phyloP scores from a whole-genome alignment of 2,888 invertebrate species.

The Lypha dubia region DNA sequence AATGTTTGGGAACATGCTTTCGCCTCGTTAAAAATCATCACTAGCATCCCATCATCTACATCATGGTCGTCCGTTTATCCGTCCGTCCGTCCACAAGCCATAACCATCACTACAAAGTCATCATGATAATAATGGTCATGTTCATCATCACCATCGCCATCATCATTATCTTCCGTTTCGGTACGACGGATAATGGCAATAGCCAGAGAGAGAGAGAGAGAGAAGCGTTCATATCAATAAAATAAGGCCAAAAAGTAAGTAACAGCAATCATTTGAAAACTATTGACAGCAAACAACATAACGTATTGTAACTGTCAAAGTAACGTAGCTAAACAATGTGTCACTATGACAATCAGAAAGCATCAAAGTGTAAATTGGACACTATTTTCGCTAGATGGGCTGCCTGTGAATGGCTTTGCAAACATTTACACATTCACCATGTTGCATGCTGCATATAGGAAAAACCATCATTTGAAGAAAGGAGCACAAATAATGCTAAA shows the following conservation, averaged over 20 bases:
- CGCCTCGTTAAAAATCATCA: constrained; percentile 69
- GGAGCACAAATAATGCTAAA: constrained; percentile 26
- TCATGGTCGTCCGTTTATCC: neutral
- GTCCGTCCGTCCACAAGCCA: constrained; percentile 17
- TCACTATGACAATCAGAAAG: constrained; percentile 74
- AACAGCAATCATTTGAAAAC: constrained; percentile 70
- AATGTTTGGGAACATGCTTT: constrained; percentile 62
- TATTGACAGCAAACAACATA: constrained; percentile 73
- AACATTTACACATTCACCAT: constrained; percentile 54
- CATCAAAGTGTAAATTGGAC: constrained; percentile 74
- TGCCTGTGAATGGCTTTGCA: constrained; percentile 53
- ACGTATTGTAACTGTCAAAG: constrained; percentile 74
- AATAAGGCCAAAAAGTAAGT: constrained; percentile 69
- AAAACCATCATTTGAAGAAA: constrained; percentile 25
- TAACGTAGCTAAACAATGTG: constrained; percentile 74
- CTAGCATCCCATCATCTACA: constrained; percentile 33
- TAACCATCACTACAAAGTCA: constrained; percentile 38
- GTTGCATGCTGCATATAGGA: constrained; percentile 23
- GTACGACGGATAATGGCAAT: constrained; percentile 61
- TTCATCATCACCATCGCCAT: constrained; percentile 26
- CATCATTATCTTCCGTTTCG: constrained; percentile 16
- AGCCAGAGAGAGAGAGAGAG: too few species aligned
- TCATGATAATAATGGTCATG: constrained; percentile 19
- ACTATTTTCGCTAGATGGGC: constrained; percentile 62
- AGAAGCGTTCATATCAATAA: constrained; percentile 68